phyloP scores from a whole-genome alignment of 2,797 vertebrate genomes.

The Linurgus olivaceus region DNA sequence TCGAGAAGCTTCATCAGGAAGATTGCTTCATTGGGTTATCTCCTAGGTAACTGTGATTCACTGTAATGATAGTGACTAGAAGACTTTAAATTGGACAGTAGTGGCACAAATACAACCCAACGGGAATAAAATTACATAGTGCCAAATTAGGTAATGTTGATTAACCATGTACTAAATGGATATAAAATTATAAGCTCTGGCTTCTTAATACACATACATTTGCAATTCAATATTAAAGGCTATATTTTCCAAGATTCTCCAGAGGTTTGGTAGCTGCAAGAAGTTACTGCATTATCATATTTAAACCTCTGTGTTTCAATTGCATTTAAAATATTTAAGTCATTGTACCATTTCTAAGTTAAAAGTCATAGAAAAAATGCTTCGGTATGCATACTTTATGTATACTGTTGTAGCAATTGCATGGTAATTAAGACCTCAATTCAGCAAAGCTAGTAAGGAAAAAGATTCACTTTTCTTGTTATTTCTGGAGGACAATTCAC shows the following conservation, averaged over 20 bases:
- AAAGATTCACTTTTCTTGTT: not conserved
- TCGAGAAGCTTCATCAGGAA: not conserved
- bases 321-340: not conserved
- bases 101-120: not conserved
- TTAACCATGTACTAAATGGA: not conserved
- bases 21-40: constrained; percentile 31
- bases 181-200: constrained; percentile 1
- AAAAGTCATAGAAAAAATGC: not conserved
- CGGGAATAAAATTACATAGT: not conserved
- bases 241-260: not conserved
- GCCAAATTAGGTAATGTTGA: not conserved
- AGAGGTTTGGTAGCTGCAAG: not conserved
- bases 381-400: not conserved
- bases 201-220: not conserved
- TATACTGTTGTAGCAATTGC: not conserved
- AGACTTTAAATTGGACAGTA: constrained; percentile 21
- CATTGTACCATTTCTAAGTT: not conserved
- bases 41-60: constrained; percentile 37
- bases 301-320: not conserved
- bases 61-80: constrained; percentile 5
- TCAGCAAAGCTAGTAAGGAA: not conserved
- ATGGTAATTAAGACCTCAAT: not conserved
- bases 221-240: not conserved
- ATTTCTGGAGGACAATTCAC: not conserved
- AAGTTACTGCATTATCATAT: not conserved